Evolutionary conservation across 2,113 vertebrate species (phyloP), one percentile per base, ranked within the genome.

Genomic region (Sterna hirundo): DNA sequence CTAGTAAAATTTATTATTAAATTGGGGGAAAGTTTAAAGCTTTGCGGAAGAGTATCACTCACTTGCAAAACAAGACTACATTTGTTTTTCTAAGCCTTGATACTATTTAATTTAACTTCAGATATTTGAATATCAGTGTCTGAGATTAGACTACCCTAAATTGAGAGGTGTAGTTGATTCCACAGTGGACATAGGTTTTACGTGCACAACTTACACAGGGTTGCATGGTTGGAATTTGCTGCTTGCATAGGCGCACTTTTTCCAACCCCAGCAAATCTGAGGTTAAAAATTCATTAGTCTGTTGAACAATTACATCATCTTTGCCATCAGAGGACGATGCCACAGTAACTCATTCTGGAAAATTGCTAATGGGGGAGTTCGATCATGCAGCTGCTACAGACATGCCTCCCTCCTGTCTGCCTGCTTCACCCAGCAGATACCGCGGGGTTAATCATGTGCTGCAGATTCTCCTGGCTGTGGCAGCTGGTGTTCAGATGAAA

Each of bases 41-140:
- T 84, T 68, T 60, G 29, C 55, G 34, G 46, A 34, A 38, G n/a
- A 40, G 19, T 8, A 54, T 46, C 51, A 10, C 46, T 51, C 40
- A 3, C 19, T 60, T 52, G 15, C 6, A 7, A 52, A 72, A 38
- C 1, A 17, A 61, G 7, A 18, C 4, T 1, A 0, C 7, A 0
- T 65, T 70, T 81, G 40, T 36, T 62, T 81, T 32, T 34, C 0
- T 1, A 9, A 58, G 36, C 29, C 51, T 70, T 22, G 13, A 47
- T 15, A 11, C 71, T 21, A 5, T 76, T 94, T 47, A 15, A 49
- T 26, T 66, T 29, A 13, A 40, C 15, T 77, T 40, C 3, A 18
- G 6, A 10, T 15, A 19, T 34, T 49, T 47, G 54, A 74, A 19
- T 62, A 47, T 38, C 7, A 1, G 5, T 25, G 68, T 27, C 29